phyloP scores from a whole-genome alignment of 2,113 vertebrate species.

The Istiophorus platypterus region DNA sequence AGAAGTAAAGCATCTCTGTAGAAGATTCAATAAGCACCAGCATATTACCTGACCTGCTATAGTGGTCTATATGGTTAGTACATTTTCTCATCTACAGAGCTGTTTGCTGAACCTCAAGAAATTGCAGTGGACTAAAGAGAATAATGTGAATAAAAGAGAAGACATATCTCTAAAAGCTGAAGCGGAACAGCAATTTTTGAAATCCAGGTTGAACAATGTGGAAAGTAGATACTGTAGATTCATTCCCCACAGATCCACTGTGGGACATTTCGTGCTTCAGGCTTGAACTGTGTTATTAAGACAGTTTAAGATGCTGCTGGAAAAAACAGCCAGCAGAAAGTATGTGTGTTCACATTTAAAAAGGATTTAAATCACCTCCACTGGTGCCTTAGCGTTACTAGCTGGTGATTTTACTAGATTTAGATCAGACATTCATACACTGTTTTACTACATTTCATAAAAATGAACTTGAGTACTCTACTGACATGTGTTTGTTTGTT shows the following conservation, averaged over 20 bases:
- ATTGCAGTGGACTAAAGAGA: not conserved
- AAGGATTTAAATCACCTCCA: conserved; percentile 24
- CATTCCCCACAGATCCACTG: conserved; percentile 5
- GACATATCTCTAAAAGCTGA: not conserved
- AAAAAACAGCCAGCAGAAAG: conserved; percentile 16
- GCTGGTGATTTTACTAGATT: not conserved
- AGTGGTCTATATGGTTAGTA: conserved; percentile 1
- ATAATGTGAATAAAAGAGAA: conserved; percentile 4
- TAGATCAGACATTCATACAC: not conserved
- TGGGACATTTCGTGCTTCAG: conserved; percentile 30
- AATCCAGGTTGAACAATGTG: conserved; percentile 4
- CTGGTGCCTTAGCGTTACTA: not conserved
- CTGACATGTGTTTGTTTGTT: not conserved
- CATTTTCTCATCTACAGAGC: not conserved
- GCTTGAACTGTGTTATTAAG: conserved; percentile 26
- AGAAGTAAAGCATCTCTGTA: not conserved
- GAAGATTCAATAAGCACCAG: not conserved
- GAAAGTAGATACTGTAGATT: conserved; percentile 18
- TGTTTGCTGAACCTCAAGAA: conserved; percentile 1
- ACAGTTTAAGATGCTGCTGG: not conserved
- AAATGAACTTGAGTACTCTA: not conserved
- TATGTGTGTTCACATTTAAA: not conserved
- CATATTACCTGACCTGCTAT: not conserved
- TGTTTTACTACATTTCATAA: not conserved
- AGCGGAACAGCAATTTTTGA: not conserved